phyloP scores from a whole-genome alignment of 2,113 vertebrate genomes.

The Psophia crepitans region DNA sequence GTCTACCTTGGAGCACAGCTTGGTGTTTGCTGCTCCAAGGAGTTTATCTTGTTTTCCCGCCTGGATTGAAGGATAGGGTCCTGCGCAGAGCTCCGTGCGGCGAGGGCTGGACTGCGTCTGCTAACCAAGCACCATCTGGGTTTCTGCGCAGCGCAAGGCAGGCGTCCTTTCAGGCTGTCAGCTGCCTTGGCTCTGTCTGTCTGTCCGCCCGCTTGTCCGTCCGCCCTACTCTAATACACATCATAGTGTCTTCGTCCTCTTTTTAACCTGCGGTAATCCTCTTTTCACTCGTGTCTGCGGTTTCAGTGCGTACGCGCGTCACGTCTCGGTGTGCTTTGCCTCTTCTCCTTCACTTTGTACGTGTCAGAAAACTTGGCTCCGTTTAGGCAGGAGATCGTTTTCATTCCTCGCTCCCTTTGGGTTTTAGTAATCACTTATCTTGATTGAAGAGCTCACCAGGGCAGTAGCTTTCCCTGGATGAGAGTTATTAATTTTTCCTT shows the following conservation, averaged over 20 bases:
- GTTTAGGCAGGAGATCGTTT: background rate
- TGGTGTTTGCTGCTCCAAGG: background rate
- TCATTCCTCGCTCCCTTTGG: background rate
- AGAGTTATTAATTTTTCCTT: background rate
- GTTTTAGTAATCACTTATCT: background rate
- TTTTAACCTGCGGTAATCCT: background rate
- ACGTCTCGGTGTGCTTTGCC: background rate
- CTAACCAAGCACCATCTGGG: background rate
- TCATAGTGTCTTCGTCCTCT: background rate
- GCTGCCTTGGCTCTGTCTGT: background rate
- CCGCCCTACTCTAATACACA: background rate
- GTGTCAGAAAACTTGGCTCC: background rate
- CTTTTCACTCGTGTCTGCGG: background rate
- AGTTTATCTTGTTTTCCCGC: background rate
- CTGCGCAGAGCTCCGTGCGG: background rate
- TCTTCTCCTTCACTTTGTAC: background rate
- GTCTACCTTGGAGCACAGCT: background rate
- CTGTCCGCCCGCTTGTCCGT: background rate
- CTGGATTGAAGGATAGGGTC: background rate
- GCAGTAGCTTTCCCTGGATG: background rate
- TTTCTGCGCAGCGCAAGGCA: background rate
- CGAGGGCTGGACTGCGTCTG: background rate
- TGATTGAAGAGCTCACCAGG: background rate
- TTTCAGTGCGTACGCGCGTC: rapidly evolving
- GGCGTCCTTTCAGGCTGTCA: background rate